These are phyloP conservation scores for Spodoptera frugiperda DNA, from an alignment of 1,140 invertebrate species.

Conservation along the genomic window DNA sequence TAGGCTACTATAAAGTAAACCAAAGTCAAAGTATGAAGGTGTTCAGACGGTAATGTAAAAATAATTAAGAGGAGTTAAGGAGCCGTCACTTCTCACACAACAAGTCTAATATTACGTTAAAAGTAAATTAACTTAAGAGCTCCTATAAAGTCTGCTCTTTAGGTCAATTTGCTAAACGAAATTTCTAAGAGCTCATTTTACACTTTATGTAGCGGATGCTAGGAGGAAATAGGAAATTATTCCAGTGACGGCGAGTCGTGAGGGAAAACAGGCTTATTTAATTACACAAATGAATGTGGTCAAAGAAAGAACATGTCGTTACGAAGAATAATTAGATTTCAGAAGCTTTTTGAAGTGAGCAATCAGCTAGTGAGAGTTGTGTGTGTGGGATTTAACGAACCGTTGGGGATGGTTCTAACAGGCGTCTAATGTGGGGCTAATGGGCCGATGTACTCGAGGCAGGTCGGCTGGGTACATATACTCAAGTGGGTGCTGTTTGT, in stretches of 20 bases:
- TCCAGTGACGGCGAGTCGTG: neutral
- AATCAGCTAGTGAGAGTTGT: constrained; percentile 7
- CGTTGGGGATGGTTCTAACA: neutral
- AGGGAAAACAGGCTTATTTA: constrained; percentile 30
- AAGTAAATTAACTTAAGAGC: constrained; percentile 36
- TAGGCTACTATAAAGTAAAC: too few relatives aligned
- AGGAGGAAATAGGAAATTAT: neutral
- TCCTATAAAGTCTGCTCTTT: constrained; percentile 28
- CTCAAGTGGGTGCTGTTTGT: constrained; percentile 19
- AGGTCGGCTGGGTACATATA: neutral
- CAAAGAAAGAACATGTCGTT: constrained; percentile 14
- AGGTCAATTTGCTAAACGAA: constrained; percentile 33
- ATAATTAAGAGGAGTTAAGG: neutral
- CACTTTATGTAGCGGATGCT: constrained; percentile 4
- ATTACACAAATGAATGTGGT: constrained; percentile 29
- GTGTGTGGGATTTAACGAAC: constrained; percentile 18
- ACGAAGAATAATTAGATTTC: constrained; percentile 30
- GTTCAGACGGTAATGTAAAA: neutral
- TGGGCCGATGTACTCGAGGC: neutral
- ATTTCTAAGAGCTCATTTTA: constrained; percentile 12
- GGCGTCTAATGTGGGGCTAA: constrained; percentile 13
- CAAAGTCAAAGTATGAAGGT: too few relatives aligned
- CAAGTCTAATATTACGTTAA: constrained; percentile 26
- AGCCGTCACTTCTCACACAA: constrained; percentile 4
- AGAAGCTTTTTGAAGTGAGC: constrained; percentile 22